Evolutionary conservation across 1,140 invertebrate genomes (phyloP), one percentile per base, ranked within the genome.

Genomic region (Portunus trituberculatus): DNA sequence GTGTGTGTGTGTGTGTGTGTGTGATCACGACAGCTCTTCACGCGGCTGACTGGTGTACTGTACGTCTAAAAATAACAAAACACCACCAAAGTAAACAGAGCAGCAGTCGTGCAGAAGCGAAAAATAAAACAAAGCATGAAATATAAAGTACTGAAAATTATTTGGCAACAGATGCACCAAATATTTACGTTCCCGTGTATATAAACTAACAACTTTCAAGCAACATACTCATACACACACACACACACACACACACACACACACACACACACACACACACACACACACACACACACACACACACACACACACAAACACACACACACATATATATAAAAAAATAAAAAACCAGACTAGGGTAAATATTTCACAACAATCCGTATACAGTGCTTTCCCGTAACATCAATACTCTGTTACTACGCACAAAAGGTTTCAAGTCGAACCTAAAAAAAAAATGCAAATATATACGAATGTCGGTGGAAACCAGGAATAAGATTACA

Each of bases 1-100:
- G 67, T 76, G 67, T 76, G 67, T n/a, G 67, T 76, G 67, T 76
- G 67, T 76, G 67, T 76, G 59, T 20, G 59, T 76, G 59, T 76
- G 59, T 4, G 52, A 20, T 59, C 52, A 59, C 52, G 52, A 10
- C 39, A 59, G 52, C 16, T 20, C 52, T 39, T 1, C 52, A 4
- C 52, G 16, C 12, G 52, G 8, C 16, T 10, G 16, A 59, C 10
- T 59, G n/a, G n/a, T n/a, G n/a, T n/a, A 20, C 52, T 59, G 12
- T 59, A 59, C 52, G 39, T 39, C 1, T 39, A 39, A 39, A 39
- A 39, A 39, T 1, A 39, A 59, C 12, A 59, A 59, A 59, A 10
- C 52, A 20, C 52, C 52, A 59, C 8, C 39, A 39, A 39, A 59
- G 52, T 10, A 59, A 59, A 59, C 67, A 76, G 10, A 76, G 6